Evolutionary conservation across 2,113 vertebrate genomes (phyloP).

Genomic region (Albula glossodonta): DNA sequence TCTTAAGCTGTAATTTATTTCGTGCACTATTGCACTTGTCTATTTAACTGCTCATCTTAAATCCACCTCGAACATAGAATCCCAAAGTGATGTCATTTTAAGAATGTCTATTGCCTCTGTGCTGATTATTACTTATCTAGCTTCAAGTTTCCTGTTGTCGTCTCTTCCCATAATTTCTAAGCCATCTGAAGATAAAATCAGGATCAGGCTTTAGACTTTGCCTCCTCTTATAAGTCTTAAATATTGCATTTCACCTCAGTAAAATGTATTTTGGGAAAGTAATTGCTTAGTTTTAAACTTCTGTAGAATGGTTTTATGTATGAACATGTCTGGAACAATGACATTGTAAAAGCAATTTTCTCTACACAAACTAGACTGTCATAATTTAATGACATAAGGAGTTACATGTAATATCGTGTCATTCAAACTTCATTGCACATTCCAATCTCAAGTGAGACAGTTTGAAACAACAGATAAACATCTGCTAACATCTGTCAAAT

Average conservation of each 20-base stretch:
- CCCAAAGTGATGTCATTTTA: no score
- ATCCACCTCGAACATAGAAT: no score
- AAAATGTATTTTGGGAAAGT: neutral
- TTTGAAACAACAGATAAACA: neutral
- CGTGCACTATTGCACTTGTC: no score
- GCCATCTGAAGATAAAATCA: neutral
- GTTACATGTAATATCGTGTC: neutral
- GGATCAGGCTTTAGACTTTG: neutral
- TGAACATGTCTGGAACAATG: neutral
- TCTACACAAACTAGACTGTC: neutral
- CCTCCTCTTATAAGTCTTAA: neutral
- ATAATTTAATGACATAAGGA: neutral
- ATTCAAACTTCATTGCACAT: neutral
- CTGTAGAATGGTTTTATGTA: neutral
- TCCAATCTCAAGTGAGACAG: neutral
- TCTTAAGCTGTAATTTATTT: no score
- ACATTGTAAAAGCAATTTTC: neutral
- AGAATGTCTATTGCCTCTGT: no score
- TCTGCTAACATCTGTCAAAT: neutral
- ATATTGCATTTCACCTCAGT: neutral
- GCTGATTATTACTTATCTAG: neutral
- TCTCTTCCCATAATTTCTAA: neutral
- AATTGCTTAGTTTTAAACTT: neutral
- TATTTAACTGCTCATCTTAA: no score
- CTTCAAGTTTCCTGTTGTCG: neutral